Conservation (phyloP, 1,140 invertebrate species). For the Drosophila bipectinata region DNA sequence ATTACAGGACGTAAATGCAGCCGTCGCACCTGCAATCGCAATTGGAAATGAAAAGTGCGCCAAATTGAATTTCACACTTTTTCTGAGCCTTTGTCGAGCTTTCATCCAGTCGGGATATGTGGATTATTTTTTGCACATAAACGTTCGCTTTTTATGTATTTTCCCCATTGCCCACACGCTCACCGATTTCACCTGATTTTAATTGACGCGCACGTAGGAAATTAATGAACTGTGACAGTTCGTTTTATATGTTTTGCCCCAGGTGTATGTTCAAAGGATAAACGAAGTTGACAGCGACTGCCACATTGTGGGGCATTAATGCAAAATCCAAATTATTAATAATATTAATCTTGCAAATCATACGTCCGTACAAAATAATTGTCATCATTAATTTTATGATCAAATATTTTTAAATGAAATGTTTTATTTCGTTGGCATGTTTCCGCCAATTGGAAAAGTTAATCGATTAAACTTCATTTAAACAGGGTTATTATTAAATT, state of each 20-base stretch:
- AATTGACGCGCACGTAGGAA: constrained; percentile 43
- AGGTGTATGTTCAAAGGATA: constrained; percentile 16
- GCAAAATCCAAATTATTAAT: constrained; percentile 35
- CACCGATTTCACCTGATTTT: constrained; percentile 22
- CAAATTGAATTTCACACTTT: constrained; percentile 60
- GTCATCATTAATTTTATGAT: constrained; percentile 22
- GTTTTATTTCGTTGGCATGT: neutral
- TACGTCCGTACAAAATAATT: constrained; percentile 23
- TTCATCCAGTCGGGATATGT: constrained; percentile 35
- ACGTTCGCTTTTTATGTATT: constrained; percentile 23
- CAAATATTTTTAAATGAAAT: constrained; percentile 16
- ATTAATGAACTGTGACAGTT: constrained; percentile 59
- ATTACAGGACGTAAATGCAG: constrained; percentile 21
- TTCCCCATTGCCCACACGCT: neutral
- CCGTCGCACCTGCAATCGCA: constrained; percentile 6
- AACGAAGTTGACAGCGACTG: constrained; percentile 30
- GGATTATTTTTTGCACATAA: constrained; percentile 33
- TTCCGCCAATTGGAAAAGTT: neutral
- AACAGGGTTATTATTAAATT: neutral
- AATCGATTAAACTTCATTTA: neutral
- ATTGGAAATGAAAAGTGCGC: constrained; percentile 43
- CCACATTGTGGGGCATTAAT: constrained; percentile 17
- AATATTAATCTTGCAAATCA: constrained; percentile 13
- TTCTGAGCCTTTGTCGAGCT: constrained; percentile 20
- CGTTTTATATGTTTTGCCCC: constrained; percentile 8